Base-by-base conservation (phyloP, 2,113 vertebrate genomes). In the Sitta europaea region DNA sequence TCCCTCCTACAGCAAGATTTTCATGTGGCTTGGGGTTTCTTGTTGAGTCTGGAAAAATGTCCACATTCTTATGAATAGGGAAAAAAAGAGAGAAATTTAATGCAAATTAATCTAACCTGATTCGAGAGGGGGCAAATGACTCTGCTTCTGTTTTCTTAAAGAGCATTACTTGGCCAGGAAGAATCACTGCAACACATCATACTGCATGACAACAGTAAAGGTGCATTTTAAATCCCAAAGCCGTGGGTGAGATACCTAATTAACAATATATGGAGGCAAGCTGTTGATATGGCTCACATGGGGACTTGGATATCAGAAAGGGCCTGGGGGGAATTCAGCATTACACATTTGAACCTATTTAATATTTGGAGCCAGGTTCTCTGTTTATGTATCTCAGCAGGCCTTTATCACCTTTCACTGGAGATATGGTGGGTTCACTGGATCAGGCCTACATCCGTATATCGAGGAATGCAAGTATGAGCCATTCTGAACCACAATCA, bases 41-140 rank as follows among this genome's bases (percentile, higher is more conserved):
- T 58, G 24, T 7, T n/a, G 40, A 86, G 19, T 62, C 36, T 86
- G 16, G 15, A 35, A 65, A 89, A 91, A 55, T 5, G 10, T 25
- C 18, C 68, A 6, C 17, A 28, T 53, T 77, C 51, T 40, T 79
- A 72, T 28, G 10, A 38, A 35, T 45, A 63, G 8, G 4, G 12
- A 3, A 22, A 42, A 36, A 35, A 51, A 50, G 3, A 66, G 22
- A 66, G 4, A 48, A 3, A 58, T 27, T 35, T 70, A 5, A 31
- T 24, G 24, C 23, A 48, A 58, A 28, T 45, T 6, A 42, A 11
- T 57, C 57, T 68, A 51, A 40, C 7, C 23, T 10, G 6, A 21
- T 24, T 58, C 11, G 51, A 53, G 17, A 53, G 2, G 2, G 10
- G 10, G 33, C 31, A 61, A 0, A 1, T 28, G 20, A 14, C 27